Percentiles rank a stretch among this genome's conserved stretches.
Evolutionary conservation across 2,888 invertebrate genomes (phyloP).

Genomic region (Conops quadrifasciatus): DNA sequence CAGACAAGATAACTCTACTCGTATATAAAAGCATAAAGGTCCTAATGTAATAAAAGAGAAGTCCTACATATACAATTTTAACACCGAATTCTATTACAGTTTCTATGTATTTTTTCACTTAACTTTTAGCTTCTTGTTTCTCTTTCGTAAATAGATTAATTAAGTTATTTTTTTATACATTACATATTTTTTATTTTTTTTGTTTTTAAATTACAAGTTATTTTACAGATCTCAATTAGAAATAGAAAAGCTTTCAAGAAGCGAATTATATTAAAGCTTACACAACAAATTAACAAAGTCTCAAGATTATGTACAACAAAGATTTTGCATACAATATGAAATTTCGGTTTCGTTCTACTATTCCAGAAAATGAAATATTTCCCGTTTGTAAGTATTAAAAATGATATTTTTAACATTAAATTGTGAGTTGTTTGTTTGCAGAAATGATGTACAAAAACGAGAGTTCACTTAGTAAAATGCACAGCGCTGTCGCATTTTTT

Average conservation of each 20-base stretch:
- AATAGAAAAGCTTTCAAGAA: constrained; percentile 1
- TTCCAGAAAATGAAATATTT: neutral
- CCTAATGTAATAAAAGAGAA: neutral
- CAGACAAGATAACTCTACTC: too few relatives aligned
- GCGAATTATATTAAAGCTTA: constrained; percentile 14
- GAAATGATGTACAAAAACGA: constrained; percentile 6
- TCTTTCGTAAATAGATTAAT: constrained; percentile 4
- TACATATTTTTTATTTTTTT: constrained; percentile 36
- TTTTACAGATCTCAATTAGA: constrained; percentile 36
- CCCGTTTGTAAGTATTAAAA: neutral
- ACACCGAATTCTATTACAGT: neutral
- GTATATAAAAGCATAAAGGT: too few relatives aligned
- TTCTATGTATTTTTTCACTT: neutral
- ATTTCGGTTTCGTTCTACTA: constrained; percentile 16
- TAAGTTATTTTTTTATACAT: constrained; percentile 24
- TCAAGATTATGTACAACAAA: constrained; percentile 33
- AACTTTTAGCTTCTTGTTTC: too few relatives aligned
- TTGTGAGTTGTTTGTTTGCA: neutral
- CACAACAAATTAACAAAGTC: constrained; percentile 31
- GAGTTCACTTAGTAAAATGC: constrained; percentile 7
- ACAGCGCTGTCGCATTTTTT: neutral
- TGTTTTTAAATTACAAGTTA: constrained; percentile 41
- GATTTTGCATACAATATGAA: constrained; percentile 29
- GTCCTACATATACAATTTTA: neutral
- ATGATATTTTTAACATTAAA: neutral